Evolutionary conservation across 1,140 invertebrate genomes (phyloP), one percentile per base, ranked within the genome.

Genomic region (Chymomyza costata): DNA sequence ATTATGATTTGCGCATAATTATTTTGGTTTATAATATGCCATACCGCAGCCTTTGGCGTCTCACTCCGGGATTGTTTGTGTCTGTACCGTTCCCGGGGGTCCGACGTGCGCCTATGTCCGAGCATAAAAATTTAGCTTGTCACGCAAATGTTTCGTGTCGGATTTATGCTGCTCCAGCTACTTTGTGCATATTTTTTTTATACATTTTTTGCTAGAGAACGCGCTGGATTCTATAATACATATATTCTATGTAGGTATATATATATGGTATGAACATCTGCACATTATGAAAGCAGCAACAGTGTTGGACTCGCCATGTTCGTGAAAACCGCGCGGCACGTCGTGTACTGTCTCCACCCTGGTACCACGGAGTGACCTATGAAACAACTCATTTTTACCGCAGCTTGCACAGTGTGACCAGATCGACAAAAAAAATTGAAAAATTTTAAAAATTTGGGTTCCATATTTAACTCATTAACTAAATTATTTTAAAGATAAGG

Each of bases 131-230:
- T 76, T 76, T 57, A 39, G 61, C 62, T 60, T 76, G 71, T 76
- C 71, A 78, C 57, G 71, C 66, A 59, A 76, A 67, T 71, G 71
- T 76, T 76, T 66, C 63, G 50, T 64, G 71, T 76, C 71, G 78
- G 73, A 76, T 76, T 76, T 78, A 37, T 54, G 44, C 48, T 57
- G 47, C 54, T 56, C 58, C 66, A 39, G 54, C 57, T 53, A 59
- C 71, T 66, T 70, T 70, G 47, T 66, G 38, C 45, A 56, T 50
- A 62, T 56, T n/a, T n/a, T n/a, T n/a, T n/a, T n/a, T 38, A 25
- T 49, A 30, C 30, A n/a, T n/a, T n/a, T n/a, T n/a, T n/a, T n/a
- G n/a, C n/a, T n/a, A n/a, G n/a, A n/a, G n/a, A n/a, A n/a, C n/a
- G n/a, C n/a, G n/a, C n/a, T n/a, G n/a, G n/a, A n/a, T n/a, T n/a